These are phyloP conservation scores for Pitangus sulphuratus DNA, from an alignment of 2,797 vertebrate species.

Conservation along the genomic window DNA sequence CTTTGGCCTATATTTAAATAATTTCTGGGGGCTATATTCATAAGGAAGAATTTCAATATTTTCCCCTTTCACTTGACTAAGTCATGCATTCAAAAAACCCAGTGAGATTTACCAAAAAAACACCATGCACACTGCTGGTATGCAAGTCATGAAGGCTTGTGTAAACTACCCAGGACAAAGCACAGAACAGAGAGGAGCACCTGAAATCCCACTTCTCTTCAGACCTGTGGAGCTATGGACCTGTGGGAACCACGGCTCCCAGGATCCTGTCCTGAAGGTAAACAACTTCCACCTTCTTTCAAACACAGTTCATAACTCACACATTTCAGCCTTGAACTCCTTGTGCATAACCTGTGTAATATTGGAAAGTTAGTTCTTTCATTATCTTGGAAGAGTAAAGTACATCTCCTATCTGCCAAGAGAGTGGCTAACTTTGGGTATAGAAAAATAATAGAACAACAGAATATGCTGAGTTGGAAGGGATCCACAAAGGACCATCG, in stretches of 20 bases:
- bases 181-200: background rate
- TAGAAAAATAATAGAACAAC: background rate
- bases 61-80: background rate
- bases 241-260: background rate
- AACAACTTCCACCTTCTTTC: background rate
- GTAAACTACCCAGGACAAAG: background rate
- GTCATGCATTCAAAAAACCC: background rate
- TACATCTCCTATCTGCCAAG: background rate
- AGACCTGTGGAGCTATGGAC: background rate
- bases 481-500: background rate
- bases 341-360: background rate
- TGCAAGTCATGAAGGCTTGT: background rate
- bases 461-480: background rate
- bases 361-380: background rate
- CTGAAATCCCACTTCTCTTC: background rate
- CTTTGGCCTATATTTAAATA: background rate
- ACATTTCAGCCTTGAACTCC: background rate
- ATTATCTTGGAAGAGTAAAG: background rate
- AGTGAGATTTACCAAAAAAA: background rate
- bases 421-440: background rate
- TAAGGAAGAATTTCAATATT: background rate
- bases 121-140: background rate
- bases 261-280: background rate
- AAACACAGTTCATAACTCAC: background rate
- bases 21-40: background rate